phyloP scores from a whole-genome alignment of 1,140 invertebrate species.

The Heliconius melpomene region DNA sequence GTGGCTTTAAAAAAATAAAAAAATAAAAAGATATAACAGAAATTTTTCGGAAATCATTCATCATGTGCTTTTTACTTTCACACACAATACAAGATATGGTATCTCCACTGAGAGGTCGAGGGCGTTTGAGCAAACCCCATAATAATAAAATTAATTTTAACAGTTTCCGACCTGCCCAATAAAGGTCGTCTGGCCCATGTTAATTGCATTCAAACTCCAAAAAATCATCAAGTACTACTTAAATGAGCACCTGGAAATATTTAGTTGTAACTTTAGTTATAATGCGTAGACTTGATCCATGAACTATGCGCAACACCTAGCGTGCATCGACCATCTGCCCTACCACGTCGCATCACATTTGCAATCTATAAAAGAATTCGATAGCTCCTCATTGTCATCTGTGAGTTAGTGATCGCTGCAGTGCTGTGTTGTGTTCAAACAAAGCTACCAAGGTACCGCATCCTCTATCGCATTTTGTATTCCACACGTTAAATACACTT shows the following conservation, averaged over 20 bases:
- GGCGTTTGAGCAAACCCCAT: slow-evolving; percentile 1
- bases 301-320: slow-evolving; percentile 53
- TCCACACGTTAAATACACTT: slow-evolving; percentile 21
- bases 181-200: slow-evolving; percentile 22
- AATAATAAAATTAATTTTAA: slow-evolving; percentile 31
- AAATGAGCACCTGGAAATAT: neutral
- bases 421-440: slow-evolving; percentile 73
- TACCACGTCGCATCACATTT: slow-evolving; percentile 54
- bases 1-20: too few relatives aligned
- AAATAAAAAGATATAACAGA: neutral
- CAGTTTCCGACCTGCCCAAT: slow-evolving; percentile 23
- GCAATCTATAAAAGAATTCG: slow-evolving; percentile 76
- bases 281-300: slow-evolving; percentile 42
- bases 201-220: slow-evolving; percentile 17
- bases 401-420: slow-evolving; percentile 69
- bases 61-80: neutral
- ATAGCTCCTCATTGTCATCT: slow-evolving; percentile 61
- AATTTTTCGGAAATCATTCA: neutral
- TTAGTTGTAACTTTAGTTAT: slow-evolving; percentile 19
- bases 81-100: neutral
- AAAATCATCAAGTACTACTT: slow-evolving; percentile 1
- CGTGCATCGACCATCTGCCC: slow-evolving; percentile 54
- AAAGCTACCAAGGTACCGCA: slow-evolving; percentile 60
- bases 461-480: slow-evolving; percentile 27
- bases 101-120: slow-evolving; percentile 12